These are phyloP conservation scores for Poeciliopsis presidionis DNA, from an alignment of 2,797 vertebrate species.

Conservation along the genomic window DNA sequence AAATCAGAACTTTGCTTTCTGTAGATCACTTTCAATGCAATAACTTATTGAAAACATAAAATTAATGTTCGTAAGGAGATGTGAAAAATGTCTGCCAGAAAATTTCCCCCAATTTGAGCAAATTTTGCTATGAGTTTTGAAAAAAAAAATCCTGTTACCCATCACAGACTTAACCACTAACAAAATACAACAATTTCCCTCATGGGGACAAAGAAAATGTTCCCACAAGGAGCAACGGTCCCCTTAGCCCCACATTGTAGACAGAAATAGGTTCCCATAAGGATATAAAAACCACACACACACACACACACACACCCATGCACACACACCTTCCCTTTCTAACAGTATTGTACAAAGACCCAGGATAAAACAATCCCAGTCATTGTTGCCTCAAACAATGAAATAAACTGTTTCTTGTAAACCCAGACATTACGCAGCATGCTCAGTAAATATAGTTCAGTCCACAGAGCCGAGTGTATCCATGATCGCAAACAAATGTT, in stretches of 20 bases:
- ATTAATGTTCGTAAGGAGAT: background rate
- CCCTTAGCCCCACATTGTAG: no score
- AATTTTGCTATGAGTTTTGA: background rate
- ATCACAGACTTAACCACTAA: background rate
- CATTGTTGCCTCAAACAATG: slow-evolving; percentile 65
- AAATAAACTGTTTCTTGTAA: slow-evolving; percentile 41
- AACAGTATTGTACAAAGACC: slow-evolving; percentile 58
- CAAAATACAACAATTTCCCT: no score
- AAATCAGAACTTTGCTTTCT: background rate
- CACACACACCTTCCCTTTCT: slow-evolving; percentile 29
- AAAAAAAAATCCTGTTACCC: slow-evolving; percentile 6
- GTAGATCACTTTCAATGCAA: background rate
- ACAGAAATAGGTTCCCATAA: no score
- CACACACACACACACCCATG: slow-evolving; percentile 31
- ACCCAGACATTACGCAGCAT: slow-evolving; percentile 35
- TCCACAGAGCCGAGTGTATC: background rate
- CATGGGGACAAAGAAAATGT: no score
- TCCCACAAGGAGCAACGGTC: no score
- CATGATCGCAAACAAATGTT: background rate
- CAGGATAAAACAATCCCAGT: slow-evolving; percentile 62
- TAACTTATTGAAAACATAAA: background rate
- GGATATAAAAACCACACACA: slow-evolving; percentile 13
- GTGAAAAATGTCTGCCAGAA: background rate
- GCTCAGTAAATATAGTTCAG: slow-evolving; percentile 11
- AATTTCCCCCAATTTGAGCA: background rate